Base-by-base conservation (phyloP, 2,797 vertebrate species). In the Threskiornis aethiopicus region DNA sequence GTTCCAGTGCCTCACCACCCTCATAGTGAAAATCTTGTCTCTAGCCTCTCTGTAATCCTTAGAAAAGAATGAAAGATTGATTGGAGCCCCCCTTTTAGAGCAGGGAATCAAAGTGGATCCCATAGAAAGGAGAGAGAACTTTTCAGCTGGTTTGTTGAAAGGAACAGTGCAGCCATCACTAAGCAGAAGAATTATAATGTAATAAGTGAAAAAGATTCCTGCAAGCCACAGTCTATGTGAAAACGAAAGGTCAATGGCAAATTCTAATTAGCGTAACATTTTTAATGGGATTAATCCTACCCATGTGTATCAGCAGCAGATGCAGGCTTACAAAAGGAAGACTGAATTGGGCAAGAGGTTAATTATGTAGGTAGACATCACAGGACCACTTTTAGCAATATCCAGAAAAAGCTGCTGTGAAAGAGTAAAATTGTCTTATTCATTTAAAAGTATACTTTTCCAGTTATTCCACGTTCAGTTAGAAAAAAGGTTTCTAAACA, bases 271-370 rank as follows among this genome's bases (percentile, higher is more conserved):
- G 62, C n/a, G 46, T 72, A 86, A 70, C 20, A 49, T 71, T 93
- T 93, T 90, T 73, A 94, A 71, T 64, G 52, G 70, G 71, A 90
- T 96, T 93, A 96, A 89, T 90, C 46, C 71, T 66, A 87, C 28
- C 37, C 55, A 37, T 64, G 29, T 72, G 73, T 57, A 84, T 70
- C 70, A 84, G 90, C 78, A 92, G 73, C 59, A 96, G 71, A 73
- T 79, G 55, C 46, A 72, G 44, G 31, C 39, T 94, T 86, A 59
- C n/a, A 73, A 84, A 95, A 93, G 18, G 47, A 95, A 94, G 62
- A 75, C 57, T 76, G 64, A 85, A 88, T 46, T 73, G 64, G 28
- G 28, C 59, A 84, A 86, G 71, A 95, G 55, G 58, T 95, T 96
- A 84, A 94, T 89, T 93, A 79, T 29, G 55, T 59, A 72, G 73